Base-by-base conservation (phyloP, 1,140 invertebrate species). In the Cotesia chilonis region DNA sequence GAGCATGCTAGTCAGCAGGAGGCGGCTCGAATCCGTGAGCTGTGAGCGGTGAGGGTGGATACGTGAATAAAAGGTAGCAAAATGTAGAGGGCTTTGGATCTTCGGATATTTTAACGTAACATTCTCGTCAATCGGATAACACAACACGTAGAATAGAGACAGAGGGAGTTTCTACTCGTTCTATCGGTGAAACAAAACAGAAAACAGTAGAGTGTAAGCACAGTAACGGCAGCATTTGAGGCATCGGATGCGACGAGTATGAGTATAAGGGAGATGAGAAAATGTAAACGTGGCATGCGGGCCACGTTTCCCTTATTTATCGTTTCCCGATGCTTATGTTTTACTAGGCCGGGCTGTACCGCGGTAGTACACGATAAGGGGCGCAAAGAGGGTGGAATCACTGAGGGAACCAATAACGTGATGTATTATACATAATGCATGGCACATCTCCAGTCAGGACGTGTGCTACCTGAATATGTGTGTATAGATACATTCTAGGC, bases 361-460 rank as follows among this genome's bases (percentile, higher is more conserved):
- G 54, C 55, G 76, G 72, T 73, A 74, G 76, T 83, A 83, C 81
- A 84, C 83, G 84, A 86, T 86, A 86, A 85, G 79, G 78, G 77
- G 81, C 77, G 41, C 41, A 2, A 82, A 80, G 83, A 83, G 83
- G 83, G 82, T 83, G 76, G 84, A 87, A 87, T 87, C 85, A 84
- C 83, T 85, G 84, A 86, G 83, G 80, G 78, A 86, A 85, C 84
- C 85, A 85, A 87, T 87, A 87, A 87, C 84, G 83, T 86, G 85
- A 87, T 86, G 84, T 87, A 86, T 86, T 86, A 85, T 87, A 87
- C 84, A 87, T 87, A 87, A 87, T 87, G 82, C 84, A 87, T 87
- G 81, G 76, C 73, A 75, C 81, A 68, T 68, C 66, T 68, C 35
- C 4, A 36, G 10, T 51, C 66, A 55, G 68, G 38, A 60, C 72